These are phyloP conservation scores for Ptycholaimellus sp. DNA, from an alignment of 2,888 invertebrate species.

Conservation along the genomic window DNA sequence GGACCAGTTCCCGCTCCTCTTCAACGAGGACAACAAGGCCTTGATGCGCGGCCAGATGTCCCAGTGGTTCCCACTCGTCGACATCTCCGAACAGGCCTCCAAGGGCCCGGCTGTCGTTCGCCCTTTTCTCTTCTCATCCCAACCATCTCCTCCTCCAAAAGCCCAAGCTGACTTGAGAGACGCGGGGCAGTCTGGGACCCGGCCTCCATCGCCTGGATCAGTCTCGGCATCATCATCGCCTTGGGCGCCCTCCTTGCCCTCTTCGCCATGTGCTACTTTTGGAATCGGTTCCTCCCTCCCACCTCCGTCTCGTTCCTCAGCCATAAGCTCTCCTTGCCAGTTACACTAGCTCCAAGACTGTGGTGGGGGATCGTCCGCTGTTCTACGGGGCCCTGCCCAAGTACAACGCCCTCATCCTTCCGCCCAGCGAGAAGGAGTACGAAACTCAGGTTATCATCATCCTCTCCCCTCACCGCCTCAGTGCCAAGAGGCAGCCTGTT, in stretches of 20 bases:
- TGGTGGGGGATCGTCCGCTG: constrained; percentile 1
- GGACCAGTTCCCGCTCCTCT: background rate
- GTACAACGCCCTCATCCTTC: constrained; percentile 4
- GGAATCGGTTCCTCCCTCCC: constrained; percentile 10
- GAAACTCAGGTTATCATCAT: constrained; percentile 4
- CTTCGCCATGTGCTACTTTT: constrained; percentile 16
- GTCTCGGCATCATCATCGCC: constrained; percentile 14
- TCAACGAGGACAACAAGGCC: constrained; percentile 2
- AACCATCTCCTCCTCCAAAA: no score
- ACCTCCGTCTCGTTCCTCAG: background rate
- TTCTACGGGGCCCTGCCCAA: constrained; percentile 3
- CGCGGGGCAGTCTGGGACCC: constrained; percentile 1
- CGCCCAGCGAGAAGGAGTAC: constrained; percentile 6
- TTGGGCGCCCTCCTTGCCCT: constrained; percentile 16
- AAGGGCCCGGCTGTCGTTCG: no score
- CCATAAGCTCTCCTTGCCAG: background rate
- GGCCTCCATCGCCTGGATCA: constrained; percentile 9
- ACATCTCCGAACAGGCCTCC: no score
- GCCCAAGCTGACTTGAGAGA: no score
- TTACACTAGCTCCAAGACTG: background rate
- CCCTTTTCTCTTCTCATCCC: no score
- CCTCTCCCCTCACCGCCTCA: background rate
- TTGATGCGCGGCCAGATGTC: constrained; percentile 1
- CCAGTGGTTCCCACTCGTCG: no score
- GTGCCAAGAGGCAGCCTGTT: background rate